Conservation (phyloP, 2,888 invertebrate species). For the Drosophila testacea region DNA sequence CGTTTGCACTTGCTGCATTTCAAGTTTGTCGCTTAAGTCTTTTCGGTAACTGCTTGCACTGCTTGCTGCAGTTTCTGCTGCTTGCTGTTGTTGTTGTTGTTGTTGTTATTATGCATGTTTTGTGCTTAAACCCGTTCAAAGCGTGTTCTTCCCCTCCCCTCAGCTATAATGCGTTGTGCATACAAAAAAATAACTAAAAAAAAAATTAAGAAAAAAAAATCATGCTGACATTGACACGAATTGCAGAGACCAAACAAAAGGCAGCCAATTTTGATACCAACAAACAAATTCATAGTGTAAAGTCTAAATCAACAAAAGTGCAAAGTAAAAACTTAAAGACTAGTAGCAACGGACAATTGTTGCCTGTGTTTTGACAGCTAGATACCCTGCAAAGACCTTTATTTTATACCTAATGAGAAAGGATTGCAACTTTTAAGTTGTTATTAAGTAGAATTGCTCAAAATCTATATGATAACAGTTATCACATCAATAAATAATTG, state of each 20-base stretch:
- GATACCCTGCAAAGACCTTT: slow-evolving; percentile 22
- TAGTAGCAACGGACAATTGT: slow-evolving; percentile 26
- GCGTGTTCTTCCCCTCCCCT: slow-evolving; percentile 6
- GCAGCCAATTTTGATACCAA: slow-evolving; percentile 44
- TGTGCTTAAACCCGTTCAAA: slow-evolving; percentile 56
- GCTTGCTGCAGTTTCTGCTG: slow-evolving; percentile 32
- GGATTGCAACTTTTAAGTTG: too few species aligned
- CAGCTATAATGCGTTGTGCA: slow-evolving; percentile 25
- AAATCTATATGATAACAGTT: neutral
- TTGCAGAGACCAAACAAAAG: slow-evolving; percentile 58
- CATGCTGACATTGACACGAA: slow-evolving; percentile 79
- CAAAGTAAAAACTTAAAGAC: slow-evolving; percentile 45
- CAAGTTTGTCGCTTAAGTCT: slow-evolving; percentile 68
- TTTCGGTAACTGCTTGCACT: slow-evolving; percentile 50
- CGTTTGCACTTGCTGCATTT: slow-evolving; percentile 34
- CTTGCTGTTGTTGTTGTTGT: slow-evolving; percentile 30
- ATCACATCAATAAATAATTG: too few species aligned
- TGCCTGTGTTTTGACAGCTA: neutral
- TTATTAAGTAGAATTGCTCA: neutral
- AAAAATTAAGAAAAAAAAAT: slow-evolving; percentile 53
- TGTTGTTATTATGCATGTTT: slow-evolving; percentile 57
- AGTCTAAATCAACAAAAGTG: slow-evolving; percentile 63
- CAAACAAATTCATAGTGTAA: slow-evolving; percentile 44
- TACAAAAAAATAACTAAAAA: slow-evolving; percentile 26
- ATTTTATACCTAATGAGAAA: too few species aligned